Conservation (phyloP, 2,113 vertebrate genomes). For the Beaufortia kweichowensis region DNA sequence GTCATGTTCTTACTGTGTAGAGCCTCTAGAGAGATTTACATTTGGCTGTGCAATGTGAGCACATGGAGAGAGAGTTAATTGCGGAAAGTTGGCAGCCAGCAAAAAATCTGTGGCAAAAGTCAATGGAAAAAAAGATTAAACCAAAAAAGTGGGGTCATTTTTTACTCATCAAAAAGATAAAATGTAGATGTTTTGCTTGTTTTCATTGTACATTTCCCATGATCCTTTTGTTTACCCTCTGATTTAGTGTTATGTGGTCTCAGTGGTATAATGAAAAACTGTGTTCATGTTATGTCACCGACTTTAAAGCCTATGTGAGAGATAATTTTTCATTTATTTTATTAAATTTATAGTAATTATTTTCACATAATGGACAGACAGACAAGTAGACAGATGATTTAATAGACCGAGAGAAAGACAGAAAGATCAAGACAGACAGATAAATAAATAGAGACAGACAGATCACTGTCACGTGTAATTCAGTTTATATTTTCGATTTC, state of each 20-base stretch:
- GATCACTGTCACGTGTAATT: too few relatives aligned
- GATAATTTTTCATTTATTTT: too few relatives aligned
- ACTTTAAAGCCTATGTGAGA: too few relatives aligned
- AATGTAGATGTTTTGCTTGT: neutral
- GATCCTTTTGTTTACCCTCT: neutral
- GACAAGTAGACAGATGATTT: too few relatives aligned
- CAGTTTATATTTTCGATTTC: neutral
- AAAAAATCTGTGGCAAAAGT: constrained; percentile 49
- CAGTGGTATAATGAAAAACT: neutral
- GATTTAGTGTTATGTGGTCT: neutral
- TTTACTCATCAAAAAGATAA: constrained; percentile 47
- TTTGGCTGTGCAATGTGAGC: constrained; percentile 26
- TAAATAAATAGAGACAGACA: too few relatives aligned
- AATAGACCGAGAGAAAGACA: too few relatives aligned
- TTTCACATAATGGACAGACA: neutral
- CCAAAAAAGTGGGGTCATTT: constrained; percentile 55
- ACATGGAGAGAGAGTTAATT: constrained; percentile 44
- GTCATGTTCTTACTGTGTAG: constrained; percentile 60
- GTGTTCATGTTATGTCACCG: neutral
- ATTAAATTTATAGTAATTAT: too few relatives aligned
- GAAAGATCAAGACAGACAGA: too few relatives aligned
- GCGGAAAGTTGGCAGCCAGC: constrained; percentile 61
- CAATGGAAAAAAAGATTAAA: constrained; percentile 63
- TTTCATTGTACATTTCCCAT: neutral
- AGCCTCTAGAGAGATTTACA: constrained; percentile 55